A percentile compares a stretch with the other conserved stretches of the same genome.
phyloP scores from a whole-genome alignment of 2,888 invertebrate species.

The Euplexia lucipara region DNA sequence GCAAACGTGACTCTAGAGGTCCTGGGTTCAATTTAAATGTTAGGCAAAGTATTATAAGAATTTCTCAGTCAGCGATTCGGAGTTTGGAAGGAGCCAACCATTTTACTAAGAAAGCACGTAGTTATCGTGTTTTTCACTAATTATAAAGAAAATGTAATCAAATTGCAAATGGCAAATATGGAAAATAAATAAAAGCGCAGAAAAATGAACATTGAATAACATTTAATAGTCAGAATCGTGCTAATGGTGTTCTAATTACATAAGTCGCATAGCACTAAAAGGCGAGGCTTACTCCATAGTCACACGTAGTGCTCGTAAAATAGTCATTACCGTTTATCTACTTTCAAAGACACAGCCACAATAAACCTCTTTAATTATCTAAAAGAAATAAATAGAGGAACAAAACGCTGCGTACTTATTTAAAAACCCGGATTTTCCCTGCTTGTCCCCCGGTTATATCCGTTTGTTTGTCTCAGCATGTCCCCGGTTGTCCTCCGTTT shows the following conservation, averaged over 20 bases:
- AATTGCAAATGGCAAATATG: too few relatives aligned
- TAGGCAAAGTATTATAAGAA: neutral
- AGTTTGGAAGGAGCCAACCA: too few relatives aligned
- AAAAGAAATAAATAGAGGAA: constrained; percentile 53
- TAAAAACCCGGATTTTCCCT: constrained; percentile 50
- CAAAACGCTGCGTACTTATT: constrained; percentile 57
- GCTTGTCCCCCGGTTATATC: constrained; percentile 13
- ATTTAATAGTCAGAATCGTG: neutral
- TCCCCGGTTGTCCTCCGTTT: constrained; percentile 30
- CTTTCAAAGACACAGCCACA: constrained; percentile 14
- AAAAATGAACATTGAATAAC: neutral
- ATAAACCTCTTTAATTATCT: constrained; percentile 35
- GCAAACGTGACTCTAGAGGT: too few relatives aligned
- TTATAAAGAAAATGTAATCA: neutral
- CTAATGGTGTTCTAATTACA: neutral
- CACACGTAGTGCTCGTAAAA: neutral
- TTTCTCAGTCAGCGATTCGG: too few relatives aligned
- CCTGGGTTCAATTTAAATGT: constrained; percentile 7
- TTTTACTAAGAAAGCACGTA: too few relatives aligned
- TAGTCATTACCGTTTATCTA: constrained; percentile 18
- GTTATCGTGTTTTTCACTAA: neutral
- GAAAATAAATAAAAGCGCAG: too few relatives aligned
- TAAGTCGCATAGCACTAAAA: neutral
- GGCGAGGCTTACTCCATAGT: neutral
- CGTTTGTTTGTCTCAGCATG: constrained; percentile 1